Evolutionary conservation across 2,888 invertebrate species (phyloP).

Genomic region (Blastobasis adustella): DNA sequence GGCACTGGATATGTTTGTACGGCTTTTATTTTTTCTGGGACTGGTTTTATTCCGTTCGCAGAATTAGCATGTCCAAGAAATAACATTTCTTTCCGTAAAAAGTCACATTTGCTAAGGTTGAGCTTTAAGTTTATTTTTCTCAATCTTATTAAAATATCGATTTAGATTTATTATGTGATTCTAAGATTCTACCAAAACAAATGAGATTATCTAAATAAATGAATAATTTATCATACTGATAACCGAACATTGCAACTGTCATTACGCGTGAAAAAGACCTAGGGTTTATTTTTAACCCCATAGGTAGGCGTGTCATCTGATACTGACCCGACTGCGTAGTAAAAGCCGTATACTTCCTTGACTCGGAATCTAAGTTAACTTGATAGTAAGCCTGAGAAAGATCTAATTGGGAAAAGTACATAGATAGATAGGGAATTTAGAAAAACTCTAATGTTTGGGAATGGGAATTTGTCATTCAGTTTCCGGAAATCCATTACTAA

Average conservation of each 20-base stretch:
- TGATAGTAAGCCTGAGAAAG: no score
- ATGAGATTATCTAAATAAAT: slow-evolving; percentile 5
- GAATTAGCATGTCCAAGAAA: slow-evolving; percentile 7
- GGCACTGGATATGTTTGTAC: slow-evolving; percentile 4
- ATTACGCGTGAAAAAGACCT: slow-evolving; percentile 6
- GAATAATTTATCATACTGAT: slow-evolving; percentile 4
- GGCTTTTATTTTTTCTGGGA: slow-evolving; percentile 1
- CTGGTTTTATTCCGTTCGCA: slow-evolving; percentile 2
- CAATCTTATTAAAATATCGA: slow-evolving; percentile 6
- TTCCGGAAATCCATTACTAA: no score
- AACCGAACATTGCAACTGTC: slow-evolving; percentile 7
- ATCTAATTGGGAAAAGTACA: no score
- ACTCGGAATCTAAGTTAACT: no score
- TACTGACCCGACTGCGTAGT: no score
- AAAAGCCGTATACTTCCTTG: no score
- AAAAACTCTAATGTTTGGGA: no score
- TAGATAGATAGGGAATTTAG: no score
- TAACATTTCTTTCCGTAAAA: slow-evolving; percentile 6
- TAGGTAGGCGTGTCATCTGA: slow-evolving; percentile 5
- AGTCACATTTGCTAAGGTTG: slow-evolving; percentile 6
- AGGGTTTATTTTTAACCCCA: slow-evolving; percentile 10
- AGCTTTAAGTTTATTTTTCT: slow-evolving; percentile 7
- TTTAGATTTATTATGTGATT: slow-evolving; percentile 7
- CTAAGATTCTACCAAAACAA: not conserved
- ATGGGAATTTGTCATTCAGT: no score